phyloP scores from a whole-genome alignment of 2,797 vertebrate species.

The Leptodactylus fallax region DNA sequence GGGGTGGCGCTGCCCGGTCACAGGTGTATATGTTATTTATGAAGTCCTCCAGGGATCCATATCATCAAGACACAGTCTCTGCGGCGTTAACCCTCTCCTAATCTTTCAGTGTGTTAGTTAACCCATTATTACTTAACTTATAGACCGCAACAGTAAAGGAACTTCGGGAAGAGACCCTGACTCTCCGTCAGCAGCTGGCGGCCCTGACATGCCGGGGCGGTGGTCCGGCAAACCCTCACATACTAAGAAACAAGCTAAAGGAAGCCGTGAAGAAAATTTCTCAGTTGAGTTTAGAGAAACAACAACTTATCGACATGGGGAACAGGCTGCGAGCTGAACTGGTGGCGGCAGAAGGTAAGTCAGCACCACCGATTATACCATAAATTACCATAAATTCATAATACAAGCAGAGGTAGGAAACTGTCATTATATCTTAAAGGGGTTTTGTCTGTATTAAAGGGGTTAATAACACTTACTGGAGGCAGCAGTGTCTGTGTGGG shows the following conservation, averaged over 20 bases:
- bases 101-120: background rate
- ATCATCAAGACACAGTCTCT: background rate
- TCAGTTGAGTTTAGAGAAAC: slow-evolving; percentile 81
- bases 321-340: slow-evolving; percentile 83
- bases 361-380: background rate
- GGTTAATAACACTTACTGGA: too few relatives aligned
- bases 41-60: background rate
- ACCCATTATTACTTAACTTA: background rate
- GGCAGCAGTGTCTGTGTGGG: too few relatives aligned
- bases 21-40: background rate
- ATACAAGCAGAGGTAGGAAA: too few relatives aligned
- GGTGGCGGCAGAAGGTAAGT: slow-evolving; percentile 68
- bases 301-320: slow-evolving; percentile 86
- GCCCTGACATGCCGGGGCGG: slow-evolving; percentile 3
- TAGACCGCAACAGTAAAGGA: slow-evolving; percentile 59
- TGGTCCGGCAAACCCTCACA: slow-evolving; percentile 35
- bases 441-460: too few relatives aligned
- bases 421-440: too few relatives aligned
- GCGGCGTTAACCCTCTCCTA: background rate
- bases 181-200: slow-evolving; percentile 68
- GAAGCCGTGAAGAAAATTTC: slow-evolving; percentile 80
- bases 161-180: slow-evolving; percentile 72
- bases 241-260: slow-evolving; percentile 77
- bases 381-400: too few relatives aligned
- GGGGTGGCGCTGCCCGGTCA: background rate